Conservation (phyloP, 1,140 invertebrate genomes). For the Lamellibrachia luymesi region DNA sequence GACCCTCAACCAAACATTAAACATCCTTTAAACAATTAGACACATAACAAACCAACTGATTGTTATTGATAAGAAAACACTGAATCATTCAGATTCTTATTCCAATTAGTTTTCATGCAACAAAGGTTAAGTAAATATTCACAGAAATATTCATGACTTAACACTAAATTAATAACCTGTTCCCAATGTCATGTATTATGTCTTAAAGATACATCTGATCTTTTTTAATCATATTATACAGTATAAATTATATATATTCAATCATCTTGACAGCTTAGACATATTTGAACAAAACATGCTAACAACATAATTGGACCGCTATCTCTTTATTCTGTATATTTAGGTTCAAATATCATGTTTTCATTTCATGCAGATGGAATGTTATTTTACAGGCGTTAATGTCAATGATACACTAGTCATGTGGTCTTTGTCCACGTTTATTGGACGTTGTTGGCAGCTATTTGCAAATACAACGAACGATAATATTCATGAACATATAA, state of each 20-base stretch:
- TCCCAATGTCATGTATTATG: background rate
- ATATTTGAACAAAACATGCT: background rate
- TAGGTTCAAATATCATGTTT: too few relatives aligned
- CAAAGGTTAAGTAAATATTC: constrained; percentile 7
- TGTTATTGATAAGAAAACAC: background rate
- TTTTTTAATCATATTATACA: background rate
- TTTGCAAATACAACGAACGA: too few relatives aligned
- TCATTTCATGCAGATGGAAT: too few relatives aligned
- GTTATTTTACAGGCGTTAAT: too few relatives aligned
- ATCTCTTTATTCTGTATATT: too few relatives aligned
- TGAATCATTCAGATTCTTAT: constrained; percentile 9
- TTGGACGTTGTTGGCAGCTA: too few relatives aligned
- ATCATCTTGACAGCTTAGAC: background rate
- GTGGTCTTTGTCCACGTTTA: too few relatives aligned
- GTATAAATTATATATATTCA: background rate
- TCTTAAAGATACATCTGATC: background rate
- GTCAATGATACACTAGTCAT: too few relatives aligned
- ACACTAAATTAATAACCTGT: background rate
- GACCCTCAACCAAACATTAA: background rate
- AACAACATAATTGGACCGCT: too few relatives aligned
- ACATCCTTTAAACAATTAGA: background rate
- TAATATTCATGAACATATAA: too few relatives aligned
- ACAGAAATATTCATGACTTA: constrained; percentile 3
- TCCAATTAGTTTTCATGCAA: background rate
- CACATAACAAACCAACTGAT: background rate